Conservation (phyloP, 2,113 vertebrate genomes). For the Colinus virginianus region DNA sequence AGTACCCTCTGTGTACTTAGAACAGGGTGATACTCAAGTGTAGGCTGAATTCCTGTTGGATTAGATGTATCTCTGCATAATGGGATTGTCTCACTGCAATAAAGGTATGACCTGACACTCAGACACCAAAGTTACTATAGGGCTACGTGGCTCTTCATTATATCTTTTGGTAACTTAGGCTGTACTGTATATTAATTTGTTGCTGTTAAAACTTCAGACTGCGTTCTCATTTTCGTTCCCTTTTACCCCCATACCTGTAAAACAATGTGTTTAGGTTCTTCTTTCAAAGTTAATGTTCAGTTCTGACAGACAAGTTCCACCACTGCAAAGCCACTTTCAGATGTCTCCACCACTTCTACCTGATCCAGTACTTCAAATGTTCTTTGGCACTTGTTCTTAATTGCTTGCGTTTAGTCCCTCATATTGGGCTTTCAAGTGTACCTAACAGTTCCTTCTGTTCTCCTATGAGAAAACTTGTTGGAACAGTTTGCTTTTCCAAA, state of each 20-base stretch:
- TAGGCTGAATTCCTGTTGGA: rapidly evolving
- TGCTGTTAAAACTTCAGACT: neutral
- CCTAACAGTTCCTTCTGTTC: neutral
- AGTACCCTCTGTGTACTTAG: neutral
- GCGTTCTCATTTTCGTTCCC: neutral
- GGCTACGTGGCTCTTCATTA: neutral
- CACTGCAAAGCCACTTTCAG: neutral
- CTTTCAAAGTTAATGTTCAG: neutral
- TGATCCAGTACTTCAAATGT: neutral
- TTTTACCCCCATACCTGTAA: neutral
- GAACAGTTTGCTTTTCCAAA: neutral
- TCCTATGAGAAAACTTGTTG: neutral
- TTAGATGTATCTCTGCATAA: neutral
- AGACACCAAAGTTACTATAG: neutral
- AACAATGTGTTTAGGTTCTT: neutral
- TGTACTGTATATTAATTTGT: neutral
- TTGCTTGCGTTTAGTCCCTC: neutral
- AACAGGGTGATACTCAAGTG: neutral
- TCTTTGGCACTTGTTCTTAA: neutral
- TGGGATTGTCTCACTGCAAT: neutral
- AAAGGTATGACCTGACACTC: rapidly evolving
- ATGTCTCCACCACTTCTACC: neutral
- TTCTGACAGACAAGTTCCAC: neutral
- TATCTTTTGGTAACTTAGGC: neutral
- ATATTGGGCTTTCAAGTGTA: neutral